Evolutionary conservation across 1,140 invertebrate species (phyloP), one percentile per base, ranked within the genome.

Genomic region (Cepaea nemoralis): DNA sequence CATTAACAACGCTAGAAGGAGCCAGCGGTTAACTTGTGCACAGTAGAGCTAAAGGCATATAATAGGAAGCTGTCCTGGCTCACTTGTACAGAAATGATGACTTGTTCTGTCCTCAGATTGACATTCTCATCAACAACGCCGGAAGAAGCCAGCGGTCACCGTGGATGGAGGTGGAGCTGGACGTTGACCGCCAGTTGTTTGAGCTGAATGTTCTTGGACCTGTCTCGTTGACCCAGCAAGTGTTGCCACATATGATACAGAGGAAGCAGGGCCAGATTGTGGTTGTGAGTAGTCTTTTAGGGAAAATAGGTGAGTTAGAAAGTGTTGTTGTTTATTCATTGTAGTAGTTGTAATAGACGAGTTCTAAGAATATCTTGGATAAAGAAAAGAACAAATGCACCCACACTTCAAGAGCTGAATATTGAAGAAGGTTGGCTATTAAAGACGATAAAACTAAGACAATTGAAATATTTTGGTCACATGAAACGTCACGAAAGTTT

Each of bases 161-260:
- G 39, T 97, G 95, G 94, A 94, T 95, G 82, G 92, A 95, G 1
- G 96, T 96, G 79, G 93, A 95, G 0, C 69, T 96, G 0, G 87
- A 92, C 73, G 95, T 97, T 0, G 96, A 98, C 88, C 93, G 93
- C 77, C 93, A 95, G 78, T 91, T 97, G 82, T 96, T 97, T 87
- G 94, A 97, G 35, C 87, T 97, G 50, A 96, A 97, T 91, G 96
- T 97, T 0, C 95, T 97, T 83, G 93, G 94, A 0, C 90, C 94
- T 5, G 85, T 98, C 0, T 94, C 94, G 82, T 92, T 98, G 22
- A 89, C 91, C 37, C 91, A 88, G 40, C 84, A 82, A 22, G 89
- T 92, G 0, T 77, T 92, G 27, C 90, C 91, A 3, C 83, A 90
- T 55, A 92, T 92, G 92, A 81, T 90, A 19, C 82, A 87, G 16